Percentiles rank a stretch among this genome's conserved stretches.
Conservation (phyloP, 2,888 invertebrate species). For the Troilus luridus region DNA sequence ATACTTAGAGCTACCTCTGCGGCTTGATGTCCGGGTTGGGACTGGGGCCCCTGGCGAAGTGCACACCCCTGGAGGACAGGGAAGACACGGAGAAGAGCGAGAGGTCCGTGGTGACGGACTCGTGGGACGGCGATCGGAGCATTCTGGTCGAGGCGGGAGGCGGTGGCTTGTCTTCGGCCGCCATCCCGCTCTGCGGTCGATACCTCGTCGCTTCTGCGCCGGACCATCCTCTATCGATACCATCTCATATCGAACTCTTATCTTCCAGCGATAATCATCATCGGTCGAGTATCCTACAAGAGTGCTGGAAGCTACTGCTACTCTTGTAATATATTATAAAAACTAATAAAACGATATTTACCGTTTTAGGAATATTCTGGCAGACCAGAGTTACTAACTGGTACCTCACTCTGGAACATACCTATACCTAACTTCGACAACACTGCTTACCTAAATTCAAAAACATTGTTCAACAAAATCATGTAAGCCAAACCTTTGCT, state of each 20-base stretch:
- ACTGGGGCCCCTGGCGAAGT: conserved; percentile 73
- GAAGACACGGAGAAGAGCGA: conserved; percentile 84
- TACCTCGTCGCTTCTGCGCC: conserved; percentile 44
- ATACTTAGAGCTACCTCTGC: conserved; percentile 57
- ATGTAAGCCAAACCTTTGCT: too few relatives aligned
- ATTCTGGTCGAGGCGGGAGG: conserved; percentile 69
- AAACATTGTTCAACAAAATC: neutral
- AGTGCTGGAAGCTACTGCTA: neutral
- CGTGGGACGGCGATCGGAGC: conserved; percentile 85
- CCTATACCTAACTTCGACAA: neutral
- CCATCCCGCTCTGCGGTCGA: conserved; percentile 45
- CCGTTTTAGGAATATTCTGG: neutral
- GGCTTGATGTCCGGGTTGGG: conserved; percentile 77
- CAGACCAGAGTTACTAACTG: neutral
- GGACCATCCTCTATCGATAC: neutral
- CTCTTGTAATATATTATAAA: neutral
- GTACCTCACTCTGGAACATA: neutral
- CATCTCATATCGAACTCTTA: neutral
- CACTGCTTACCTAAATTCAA: neutral
- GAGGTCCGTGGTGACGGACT: conserved; percentile 86
- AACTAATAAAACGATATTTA: neutral
- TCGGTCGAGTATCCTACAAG: neutral
- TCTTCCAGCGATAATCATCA: neutral
- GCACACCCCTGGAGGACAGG: conserved; percentile 70
- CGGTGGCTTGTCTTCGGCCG: conserved; percentile 51